Evolutionary conservation across 1,140 invertebrate genomes (phyloP).

Genomic region (Papilio helenus): DNA sequence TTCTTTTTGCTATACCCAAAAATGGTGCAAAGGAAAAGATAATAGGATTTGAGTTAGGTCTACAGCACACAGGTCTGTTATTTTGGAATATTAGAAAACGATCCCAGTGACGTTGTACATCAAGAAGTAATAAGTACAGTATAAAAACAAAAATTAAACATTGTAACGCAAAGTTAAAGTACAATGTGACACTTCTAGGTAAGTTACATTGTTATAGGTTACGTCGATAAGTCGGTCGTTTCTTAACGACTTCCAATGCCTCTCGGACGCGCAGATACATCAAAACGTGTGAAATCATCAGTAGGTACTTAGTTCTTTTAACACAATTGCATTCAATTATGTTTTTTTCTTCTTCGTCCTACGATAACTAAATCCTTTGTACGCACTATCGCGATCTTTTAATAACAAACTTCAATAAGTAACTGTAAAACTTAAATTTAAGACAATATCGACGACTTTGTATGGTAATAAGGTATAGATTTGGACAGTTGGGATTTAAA

Average conservation of each 20-base stretch:
- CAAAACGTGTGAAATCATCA: conserved; percentile 57
- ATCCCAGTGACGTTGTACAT: background rate
- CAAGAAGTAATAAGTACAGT: background rate
- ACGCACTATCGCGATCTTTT: conserved; percentile 58
- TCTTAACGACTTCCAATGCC: background rate
- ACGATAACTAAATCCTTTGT: conserved; percentile 61
- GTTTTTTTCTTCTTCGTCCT: conserved; percentile 54
- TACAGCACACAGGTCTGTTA: background rate
- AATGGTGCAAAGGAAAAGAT: no score
- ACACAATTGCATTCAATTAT: conserved; percentile 58
- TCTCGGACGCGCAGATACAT: conserved; percentile 28
- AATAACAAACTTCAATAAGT: conserved; percentile 22
- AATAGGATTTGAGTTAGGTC: no score
- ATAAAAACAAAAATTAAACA: background rate
- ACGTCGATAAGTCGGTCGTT: conserved; percentile 8
- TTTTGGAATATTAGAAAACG: background rate
- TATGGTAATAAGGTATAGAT: conserved; percentile 14
- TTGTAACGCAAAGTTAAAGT: background rate
- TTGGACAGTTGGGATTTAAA: conserved; percentile 21
- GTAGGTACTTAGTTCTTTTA: conserved; percentile 41
- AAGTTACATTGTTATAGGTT: background rate
- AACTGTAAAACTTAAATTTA: conserved; percentile 9
- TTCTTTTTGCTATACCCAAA: no score
- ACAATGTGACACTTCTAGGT: background rate
- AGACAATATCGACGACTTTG: conserved; percentile 5